Percentiles rank a stretch among this genome's conserved stretches.
These are phyloP conservation scores for Proctacanthus coquilletti DNA, from an alignment of 1,140 invertebrate species.

Conservation along the genomic window DNA sequence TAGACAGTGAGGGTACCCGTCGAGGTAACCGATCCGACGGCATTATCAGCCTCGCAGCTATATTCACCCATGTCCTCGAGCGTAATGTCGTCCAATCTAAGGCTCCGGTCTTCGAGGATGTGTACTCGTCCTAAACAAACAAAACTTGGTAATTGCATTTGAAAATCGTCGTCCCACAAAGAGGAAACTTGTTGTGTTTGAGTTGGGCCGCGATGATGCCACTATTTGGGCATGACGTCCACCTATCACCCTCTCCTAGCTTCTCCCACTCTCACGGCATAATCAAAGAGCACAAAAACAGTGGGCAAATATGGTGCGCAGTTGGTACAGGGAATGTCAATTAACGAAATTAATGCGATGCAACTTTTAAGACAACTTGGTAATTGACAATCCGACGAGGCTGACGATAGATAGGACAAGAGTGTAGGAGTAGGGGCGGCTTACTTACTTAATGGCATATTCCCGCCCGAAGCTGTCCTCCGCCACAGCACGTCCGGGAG, in stretches of 20 bases:
- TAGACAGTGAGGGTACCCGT: constrained; percentile 68
- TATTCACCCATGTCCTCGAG: constrained; percentile 78
- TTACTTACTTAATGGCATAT: constrained; percentile 49
- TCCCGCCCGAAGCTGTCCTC: constrained; percentile 46
- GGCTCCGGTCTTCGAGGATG: constrained; percentile 61
- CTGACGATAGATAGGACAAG: no score
- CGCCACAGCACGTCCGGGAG: constrained; percentile 60
- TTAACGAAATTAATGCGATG: constrained; percentile 31
- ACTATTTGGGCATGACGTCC: no score
- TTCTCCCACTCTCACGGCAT: no score
- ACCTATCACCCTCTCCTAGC: no score
- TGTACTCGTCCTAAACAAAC: constrained; percentile 51
- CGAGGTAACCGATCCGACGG: constrained; percentile 65
- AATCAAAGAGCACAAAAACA: no score
- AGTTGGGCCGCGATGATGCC: no score
- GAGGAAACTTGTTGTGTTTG: constrained; percentile 4
- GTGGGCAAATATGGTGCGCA: constrained; percentile 30
- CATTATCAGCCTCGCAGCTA: constrained; percentile 79
- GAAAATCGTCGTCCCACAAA: constrained; percentile 3
- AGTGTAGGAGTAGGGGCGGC: no score
- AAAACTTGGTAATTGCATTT: constrained; percentile 3
- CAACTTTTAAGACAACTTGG: no score
- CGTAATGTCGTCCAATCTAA: constrained; percentile 58
- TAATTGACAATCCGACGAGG: constrained; percentile 18
- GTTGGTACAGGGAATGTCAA: constrained; percentile 30